Base-by-base conservation (phyloP, 2,797 vertebrate species). In the Microchirus variegatus region DNA sequence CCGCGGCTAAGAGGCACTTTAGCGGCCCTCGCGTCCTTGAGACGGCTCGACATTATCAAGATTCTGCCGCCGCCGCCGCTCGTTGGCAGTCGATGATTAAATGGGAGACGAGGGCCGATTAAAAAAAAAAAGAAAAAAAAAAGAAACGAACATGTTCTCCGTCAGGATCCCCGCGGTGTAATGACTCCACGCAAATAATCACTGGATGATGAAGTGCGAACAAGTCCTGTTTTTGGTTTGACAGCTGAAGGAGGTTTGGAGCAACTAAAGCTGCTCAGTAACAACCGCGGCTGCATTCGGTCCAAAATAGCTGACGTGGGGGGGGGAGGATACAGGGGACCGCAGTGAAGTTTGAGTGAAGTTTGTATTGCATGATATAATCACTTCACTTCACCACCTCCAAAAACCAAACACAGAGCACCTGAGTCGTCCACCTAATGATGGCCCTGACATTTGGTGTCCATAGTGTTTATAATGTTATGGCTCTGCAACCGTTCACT, bases 381-480 rank as follows among this genome's bases (percentile, higher is more conserved):
- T 77, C 70, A 67, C 67, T 60, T 77, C 70, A 67, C 67, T 60
- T 67, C 42, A 42, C 56, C 40, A 1, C 5, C 59, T 67, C 44
- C 4, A 10, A 37, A 81, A 73, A 60, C 26, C 52, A 42, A 60
- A 63, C 64, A 35, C 53, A 22, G 41, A 55, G 51, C 56, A 22
- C 62, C 59, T 7, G 6, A 75, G 63, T 59, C 18, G 16, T 65
- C 58, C 58, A 57, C 75, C 74, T 85, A 87, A 82, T 81, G 81
- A 85, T 62, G 69, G 73, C 40, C 62, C 68, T 84, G 87, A 84
- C 83, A 86, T 87, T 84, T 88, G 73, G 73, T 85, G 53, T 70
- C 77, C 77, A 59, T 35, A 48, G 75, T 51, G 59, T 77, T 84
- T 80, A 75, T 58, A 85, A 82, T 85, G 82, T 80, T 85, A 86